Percentiles rank a stretch among this genome's conserved stretches.
Evolutionary conservation across 2,888 invertebrate genomes (phyloP).

Genomic region (Autographa gamma): DNA sequence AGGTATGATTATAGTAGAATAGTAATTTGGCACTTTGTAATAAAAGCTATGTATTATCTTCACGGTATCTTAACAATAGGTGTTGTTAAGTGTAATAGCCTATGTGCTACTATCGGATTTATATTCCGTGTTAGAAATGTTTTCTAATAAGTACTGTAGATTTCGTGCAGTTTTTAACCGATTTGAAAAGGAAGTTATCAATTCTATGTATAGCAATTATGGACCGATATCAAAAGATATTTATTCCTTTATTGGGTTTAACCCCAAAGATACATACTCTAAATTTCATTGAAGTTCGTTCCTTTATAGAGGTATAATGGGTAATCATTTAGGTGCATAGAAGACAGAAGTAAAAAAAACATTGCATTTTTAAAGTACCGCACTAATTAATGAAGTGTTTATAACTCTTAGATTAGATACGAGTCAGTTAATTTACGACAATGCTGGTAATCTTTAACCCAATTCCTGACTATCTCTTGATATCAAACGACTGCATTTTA

Average conservation of each 20-base stretch:
- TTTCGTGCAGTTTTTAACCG: too few species aligned
- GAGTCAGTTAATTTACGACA: slow-evolving; percentile 48
- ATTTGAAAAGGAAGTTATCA: too few species aligned
- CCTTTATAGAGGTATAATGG: too few species aligned
- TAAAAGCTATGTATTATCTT: slow-evolving; percentile 20
- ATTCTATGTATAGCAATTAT: too few species aligned
- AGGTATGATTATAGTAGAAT: slow-evolving; percentile 70
- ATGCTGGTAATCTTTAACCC: slow-evolving; percentile 53
- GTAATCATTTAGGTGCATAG: too few species aligned
- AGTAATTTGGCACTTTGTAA: slow-evolving; percentile 24
- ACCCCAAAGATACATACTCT: too few species aligned
- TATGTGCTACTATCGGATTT: too few species aligned
- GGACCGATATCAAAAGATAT: too few species aligned
- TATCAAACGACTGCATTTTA: slow-evolving; percentile 25
- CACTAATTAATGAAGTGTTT: slow-evolving; percentile 50
- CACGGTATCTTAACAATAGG: slow-evolving; percentile 27
- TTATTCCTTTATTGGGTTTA: too few species aligned
- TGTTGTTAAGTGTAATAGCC: background rate
- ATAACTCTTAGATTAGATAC: slow-evolving; percentile 57
- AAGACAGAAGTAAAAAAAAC: background rate
- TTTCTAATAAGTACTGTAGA: too few species aligned
- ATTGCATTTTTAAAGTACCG: slow-evolving; percentile 14
- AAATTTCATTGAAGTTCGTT: too few species aligned
- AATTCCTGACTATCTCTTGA: slow-evolving; percentile 47
- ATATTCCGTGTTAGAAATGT: too few species aligned